Percentiles rank a stretch among this genome's conserved stretches.
Evolutionary conservation across 2,113 vertebrate genomes (phyloP).

Genomic region (Montifringilla adamsi): DNA sequence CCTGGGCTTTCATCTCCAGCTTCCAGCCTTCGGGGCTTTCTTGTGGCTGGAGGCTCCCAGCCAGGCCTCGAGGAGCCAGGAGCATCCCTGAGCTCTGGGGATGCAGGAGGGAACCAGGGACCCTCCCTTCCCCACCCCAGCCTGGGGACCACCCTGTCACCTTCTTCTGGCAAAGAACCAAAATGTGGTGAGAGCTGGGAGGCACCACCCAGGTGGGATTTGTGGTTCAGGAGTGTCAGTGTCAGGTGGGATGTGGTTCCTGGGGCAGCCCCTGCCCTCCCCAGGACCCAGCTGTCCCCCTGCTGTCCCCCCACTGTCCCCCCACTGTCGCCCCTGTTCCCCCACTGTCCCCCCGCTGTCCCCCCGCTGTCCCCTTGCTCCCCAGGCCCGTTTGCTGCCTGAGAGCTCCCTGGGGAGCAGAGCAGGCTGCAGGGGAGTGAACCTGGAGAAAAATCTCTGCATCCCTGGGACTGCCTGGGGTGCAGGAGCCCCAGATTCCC

Average conservation of each 20-base stretch:
- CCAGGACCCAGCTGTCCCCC: background rate
- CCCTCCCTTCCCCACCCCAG: background rate
- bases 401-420: background rate
- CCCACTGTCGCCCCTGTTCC: background rate
- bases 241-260: background rate
- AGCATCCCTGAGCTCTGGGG: background rate
- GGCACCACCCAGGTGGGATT: background rate
- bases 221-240: background rate
- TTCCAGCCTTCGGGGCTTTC: background rate
- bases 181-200: accelerated
- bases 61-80: accelerated
- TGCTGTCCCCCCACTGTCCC: background rate
- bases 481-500: background rate
- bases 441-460: background rate
- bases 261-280: background rate
- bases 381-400: accelerated
- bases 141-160: accelerated
- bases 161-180: background rate
- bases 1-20: background rate
- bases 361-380: background rate
- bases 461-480: too few species aligned
- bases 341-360: background rate
- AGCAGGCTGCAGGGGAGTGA: background rate
- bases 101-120: background rate
- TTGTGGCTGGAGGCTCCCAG: background rate